These are phyloP conservation scores for Myopa tessellatipennis DNA, from an alignment of 2,888 invertebrate genomes.

Conservation along the genomic window DNA sequence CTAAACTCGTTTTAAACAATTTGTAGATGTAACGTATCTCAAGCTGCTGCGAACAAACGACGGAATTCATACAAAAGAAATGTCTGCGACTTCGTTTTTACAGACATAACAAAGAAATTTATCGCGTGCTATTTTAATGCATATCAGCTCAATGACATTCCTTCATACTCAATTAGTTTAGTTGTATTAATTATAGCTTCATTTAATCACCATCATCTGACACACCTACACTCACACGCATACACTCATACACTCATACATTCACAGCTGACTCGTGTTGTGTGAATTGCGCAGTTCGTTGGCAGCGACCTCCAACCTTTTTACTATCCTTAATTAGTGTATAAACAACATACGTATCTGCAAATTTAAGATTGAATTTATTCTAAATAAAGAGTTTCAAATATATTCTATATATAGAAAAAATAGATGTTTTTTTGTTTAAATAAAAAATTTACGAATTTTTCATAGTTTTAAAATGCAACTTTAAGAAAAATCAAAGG, in stretches of 20 bases:
- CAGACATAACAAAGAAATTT: background rate
- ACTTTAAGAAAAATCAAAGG: too few relatives aligned
- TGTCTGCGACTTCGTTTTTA: slow-evolving; percentile 1
- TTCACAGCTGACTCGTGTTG: background rate
- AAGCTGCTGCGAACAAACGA: background rate
- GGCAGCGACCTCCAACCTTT: slow-evolving; percentile 5
- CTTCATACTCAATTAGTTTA: slow-evolving; percentile 24
- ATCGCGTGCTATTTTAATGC: slow-evolving; percentile 21
- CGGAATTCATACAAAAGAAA: slow-evolving; percentile 1
- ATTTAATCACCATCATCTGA: background rate
- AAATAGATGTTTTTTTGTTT: background rate
- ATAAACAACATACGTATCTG: slow-evolving; percentile 33
- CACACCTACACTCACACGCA: background rate
- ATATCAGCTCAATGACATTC: slow-evolving; percentile 34
- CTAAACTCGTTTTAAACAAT: slow-evolving; percentile 29
- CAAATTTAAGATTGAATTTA: slow-evolving; percentile 30
- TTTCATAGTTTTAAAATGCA: too few relatives aligned
- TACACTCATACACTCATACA: background rate
- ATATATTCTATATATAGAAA: slow-evolving; percentile 36
- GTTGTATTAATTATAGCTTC: slow-evolving; percentile 10
- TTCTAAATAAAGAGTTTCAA: slow-evolving; percentile 35
- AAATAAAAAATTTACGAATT: too few relatives aligned
- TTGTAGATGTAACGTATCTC: slow-evolving; percentile 27
- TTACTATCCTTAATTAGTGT: slow-evolving; percentile 32
- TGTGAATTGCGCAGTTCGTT: slow-evolving; percentile 27